Base-by-base conservation (phyloP, 2,797 vertebrate genomes). In the Eptatretus atami region DNA sequence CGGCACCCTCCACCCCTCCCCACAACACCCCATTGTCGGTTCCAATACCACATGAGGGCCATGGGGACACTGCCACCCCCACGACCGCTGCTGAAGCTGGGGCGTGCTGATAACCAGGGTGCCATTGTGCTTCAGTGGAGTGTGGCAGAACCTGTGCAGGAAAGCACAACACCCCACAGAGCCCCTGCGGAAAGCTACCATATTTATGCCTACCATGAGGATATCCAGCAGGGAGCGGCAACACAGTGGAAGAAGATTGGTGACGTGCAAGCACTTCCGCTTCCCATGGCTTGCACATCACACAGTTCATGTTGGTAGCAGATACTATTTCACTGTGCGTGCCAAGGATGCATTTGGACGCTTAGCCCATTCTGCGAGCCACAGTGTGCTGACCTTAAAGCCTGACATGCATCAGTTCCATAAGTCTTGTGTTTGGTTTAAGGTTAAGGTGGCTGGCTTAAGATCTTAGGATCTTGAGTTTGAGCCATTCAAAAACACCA, bases 211-310 rank as follows among this genome's bases (percentile, higher is more conserved):
- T 98, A 88, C 74, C 92, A 98, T 4, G 86, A 95, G 75, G 80
- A 82, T 52, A 82, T 81, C 63, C 82, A 83, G 31, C 76, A 77
- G 71, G 78, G 78, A 24, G 75, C 74, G 64, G 72, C 74, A 69
- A 77, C 80, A 1, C 82, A 95, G 67, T 98, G 92, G 92, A 98
- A 98, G 73, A 98, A 95, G 76, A 96, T 98, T 0, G 92, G 92
- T 13, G 92, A 95, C 68, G 86, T 98, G 65, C 94, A 96, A 68
- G 92, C 92, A 2, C 79, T 98, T 31, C 88, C 90, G 0, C 71
- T 96, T 44, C 92, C 92, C 8, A 98, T 98, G 92, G 92, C 92
- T 24, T 98, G 92, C 69, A 98, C 92, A 4, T 98, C 63, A 98
- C 92, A 1, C 92, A 98, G 75, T 98, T 98, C 64, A 87, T 95